Evolutionary conservation across 2,888 invertebrate genomes (phyloP).

Genomic region (Monoplex corrugatus): DNA sequence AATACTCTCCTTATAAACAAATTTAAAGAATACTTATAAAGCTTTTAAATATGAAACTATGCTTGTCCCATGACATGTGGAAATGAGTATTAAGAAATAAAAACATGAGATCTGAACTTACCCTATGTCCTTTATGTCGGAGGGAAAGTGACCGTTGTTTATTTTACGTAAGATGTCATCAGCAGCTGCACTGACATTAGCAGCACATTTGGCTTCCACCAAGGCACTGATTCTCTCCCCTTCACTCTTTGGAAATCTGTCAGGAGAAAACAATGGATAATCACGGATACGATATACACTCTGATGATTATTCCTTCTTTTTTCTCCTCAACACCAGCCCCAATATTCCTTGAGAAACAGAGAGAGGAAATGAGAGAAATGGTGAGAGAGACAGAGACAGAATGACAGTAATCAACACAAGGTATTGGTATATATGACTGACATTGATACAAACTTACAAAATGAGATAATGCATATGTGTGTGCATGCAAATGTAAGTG

Average conservation of each 20-base stretch:
- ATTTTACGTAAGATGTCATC: slow-evolving; percentile 63
- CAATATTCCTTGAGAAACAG: neutral
- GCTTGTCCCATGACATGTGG: too few species aligned
- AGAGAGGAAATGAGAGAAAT: too few species aligned
- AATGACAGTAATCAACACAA: too few species aligned
- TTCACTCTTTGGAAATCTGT: slow-evolving; percentile 74
- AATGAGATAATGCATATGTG: too few species aligned
- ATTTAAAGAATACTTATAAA: too few species aligned
- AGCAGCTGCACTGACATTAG: slow-evolving; percentile 61
- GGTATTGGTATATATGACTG: too few species aligned
- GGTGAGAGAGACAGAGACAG: neutral
- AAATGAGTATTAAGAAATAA: neutral
- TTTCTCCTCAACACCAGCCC: neutral
- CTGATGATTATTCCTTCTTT: neutral
- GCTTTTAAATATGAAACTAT: too few species aligned
- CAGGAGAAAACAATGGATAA: neutral
- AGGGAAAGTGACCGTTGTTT: slow-evolving; percentile 66
- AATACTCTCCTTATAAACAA: too few species aligned
- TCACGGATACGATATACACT: too few species aligned
- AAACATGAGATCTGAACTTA: slow-evolving; percentile 30
- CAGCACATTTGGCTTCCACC: slow-evolving; percentile 66
- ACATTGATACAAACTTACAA: too few species aligned
- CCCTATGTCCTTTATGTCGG: slow-evolving; percentile 62
- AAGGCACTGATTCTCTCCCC: slow-evolving; percentile 68
- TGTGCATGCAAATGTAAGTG: too few species aligned